phyloP scores from a whole-genome alignment of 2,888 invertebrate genomes.

The Tachina grossa region DNA sequence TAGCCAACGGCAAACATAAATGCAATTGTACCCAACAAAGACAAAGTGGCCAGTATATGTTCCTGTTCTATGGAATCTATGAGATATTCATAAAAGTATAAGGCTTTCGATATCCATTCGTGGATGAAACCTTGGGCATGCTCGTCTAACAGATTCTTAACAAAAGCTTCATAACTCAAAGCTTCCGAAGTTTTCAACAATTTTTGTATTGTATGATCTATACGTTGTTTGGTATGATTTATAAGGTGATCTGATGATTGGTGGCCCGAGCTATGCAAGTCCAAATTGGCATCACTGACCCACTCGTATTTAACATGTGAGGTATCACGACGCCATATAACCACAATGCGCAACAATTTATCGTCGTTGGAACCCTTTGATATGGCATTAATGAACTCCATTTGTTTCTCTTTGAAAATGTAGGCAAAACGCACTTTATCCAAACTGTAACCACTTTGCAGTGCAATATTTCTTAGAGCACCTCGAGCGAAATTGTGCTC shows the following conservation, averaged over 20 bases:
- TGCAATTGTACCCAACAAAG: conserved; percentile 89
- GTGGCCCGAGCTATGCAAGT: conserved; percentile 79
- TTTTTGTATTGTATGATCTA: conserved; percentile 89
- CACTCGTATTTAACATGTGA: conserved; percentile 96
- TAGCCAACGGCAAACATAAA: conserved; percentile 92
- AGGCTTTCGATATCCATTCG: conserved; percentile 86
- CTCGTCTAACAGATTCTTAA: conserved; percentile 92
- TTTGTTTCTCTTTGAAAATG: conserved; percentile 89
- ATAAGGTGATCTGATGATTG: conserved; percentile 83
- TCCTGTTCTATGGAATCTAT: conserved; percentile 89
- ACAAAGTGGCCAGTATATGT: conserved; percentile 90
- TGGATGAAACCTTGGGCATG: conserved; percentile 89
- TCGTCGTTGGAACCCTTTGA: conserved; percentile 85
- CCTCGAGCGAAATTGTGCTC: conserved; percentile 84
- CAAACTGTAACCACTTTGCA: conserved; percentile 86
- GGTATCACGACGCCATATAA: conserved; percentile 94
- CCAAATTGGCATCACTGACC: conserved; percentile 84
- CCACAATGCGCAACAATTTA: conserved; percentile 90
- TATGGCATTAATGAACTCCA: conserved; percentile 88
- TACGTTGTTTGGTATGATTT: conserved; percentile 88
- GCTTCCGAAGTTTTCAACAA: conserved; percentile 89
- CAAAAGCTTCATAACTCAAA: conserved; percentile 90
- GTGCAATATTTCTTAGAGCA: conserved; percentile 88
- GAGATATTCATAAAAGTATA: conserved; percentile 88
- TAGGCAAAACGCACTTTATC: conserved; percentile 93